Base-by-base conservation (phyloP, 2,888 invertebrate genomes). In the Drosophila subsilvestris region DNA sequence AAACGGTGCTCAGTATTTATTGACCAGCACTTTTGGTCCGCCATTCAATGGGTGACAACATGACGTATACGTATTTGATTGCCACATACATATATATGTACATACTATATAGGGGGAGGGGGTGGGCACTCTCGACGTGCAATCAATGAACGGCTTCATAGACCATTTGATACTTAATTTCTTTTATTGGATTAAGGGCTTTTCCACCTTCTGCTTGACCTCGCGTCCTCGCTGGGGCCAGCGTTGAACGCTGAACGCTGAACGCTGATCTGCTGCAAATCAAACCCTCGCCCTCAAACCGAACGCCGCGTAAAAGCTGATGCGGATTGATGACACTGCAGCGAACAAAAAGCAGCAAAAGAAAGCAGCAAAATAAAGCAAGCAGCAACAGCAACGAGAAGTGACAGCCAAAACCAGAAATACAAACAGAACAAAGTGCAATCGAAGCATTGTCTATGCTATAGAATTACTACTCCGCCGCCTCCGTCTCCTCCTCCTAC, bases 111-210 rank as follows among this genome's bases (percentile, higher is more conserved):
- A n/a, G n/a, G n/a, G n/a, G n/a, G n/a, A n/a, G n/a, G n/a, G n/a
- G n/a, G n/a, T 25, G 0, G 27, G 37, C 32, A 43, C 32, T 43
- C 49, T 45, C 14, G 45, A 37, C 37, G 6, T 44, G 54, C 73
- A 73, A 74, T 73, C 74, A 56, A 65, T 71, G 67, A 55, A 75
- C 60, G 87, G 84, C 85, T 85, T 87, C 84, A 63, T 66, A 74
- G 69, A 74, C 74, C 77, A 75, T 80, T 88, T 81, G 77, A 78
- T 83, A 81, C 77, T 76, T 79, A 88, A 81, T 88, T 89, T 86
- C 72, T 60, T 85, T 88, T 85, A 89, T 88, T 89, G 83, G 86
- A 89, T 89, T 88, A 78, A 74, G 70, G 56, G 63, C 65, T 63
- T 51, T 44, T 43, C 27, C 43, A 7, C 32, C 29, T 53, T 32